phyloP scores from a whole-genome alignment of 2,113 vertebrate species.

The Kryptolebias marmoratus region DNA sequence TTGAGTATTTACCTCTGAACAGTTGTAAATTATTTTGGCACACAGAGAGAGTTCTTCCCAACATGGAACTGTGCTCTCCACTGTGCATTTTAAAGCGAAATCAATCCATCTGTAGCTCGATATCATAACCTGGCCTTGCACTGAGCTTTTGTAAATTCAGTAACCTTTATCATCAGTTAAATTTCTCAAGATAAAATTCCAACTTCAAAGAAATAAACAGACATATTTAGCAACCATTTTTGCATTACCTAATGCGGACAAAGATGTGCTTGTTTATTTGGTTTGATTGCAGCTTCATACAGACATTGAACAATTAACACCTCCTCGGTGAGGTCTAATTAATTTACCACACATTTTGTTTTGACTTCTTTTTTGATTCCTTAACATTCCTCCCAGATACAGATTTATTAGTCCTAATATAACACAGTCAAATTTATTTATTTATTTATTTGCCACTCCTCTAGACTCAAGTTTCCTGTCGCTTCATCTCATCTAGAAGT shows the following conservation, averaged over 20 bases:
- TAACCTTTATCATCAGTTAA: not conserved
- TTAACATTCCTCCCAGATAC: not conserved
- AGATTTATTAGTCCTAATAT: not conserved
- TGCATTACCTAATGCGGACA: too few relatives aligned
- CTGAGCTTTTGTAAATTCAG: not conserved
- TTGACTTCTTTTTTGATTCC: constrained; percentile 14
- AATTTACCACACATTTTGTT: too few relatives aligned
- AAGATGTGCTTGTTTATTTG: too few relatives aligned
- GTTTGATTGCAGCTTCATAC: not conserved
- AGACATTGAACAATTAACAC: not conserved
- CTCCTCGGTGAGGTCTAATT: too few relatives aligned
- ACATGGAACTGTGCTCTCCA: not conserved
- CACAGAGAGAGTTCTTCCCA: not conserved
- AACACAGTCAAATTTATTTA: not conserved
- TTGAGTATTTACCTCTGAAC: not conserved
- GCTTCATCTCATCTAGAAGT: constrained; percentile 7
- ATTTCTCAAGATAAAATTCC: not conserved
- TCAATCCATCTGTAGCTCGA: not conserved
- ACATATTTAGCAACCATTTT: too few relatives aligned
- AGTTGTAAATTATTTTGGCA: constrained; percentile 9
- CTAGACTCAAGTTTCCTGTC: not conserved
- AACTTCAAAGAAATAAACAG: not conserved
- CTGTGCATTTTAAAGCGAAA: not conserved
- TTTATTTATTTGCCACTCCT: not conserved
- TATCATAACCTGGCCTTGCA: not conserved